Evolutionary conservation across 2,113 vertebrate species (phyloP).

Genomic region (Hippocampus abdominalis): DNA sequence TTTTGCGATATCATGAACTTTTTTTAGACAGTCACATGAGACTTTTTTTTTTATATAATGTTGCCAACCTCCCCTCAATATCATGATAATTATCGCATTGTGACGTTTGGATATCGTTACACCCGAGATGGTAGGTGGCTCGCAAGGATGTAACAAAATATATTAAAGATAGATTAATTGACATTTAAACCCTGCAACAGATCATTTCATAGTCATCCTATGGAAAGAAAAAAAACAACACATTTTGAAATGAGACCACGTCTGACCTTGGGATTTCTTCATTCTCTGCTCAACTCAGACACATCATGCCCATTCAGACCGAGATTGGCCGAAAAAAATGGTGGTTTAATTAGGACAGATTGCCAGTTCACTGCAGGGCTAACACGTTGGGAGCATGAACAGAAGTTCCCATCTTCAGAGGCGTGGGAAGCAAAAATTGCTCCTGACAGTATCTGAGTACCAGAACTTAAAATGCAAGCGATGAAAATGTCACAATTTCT

Average conservation of each 20-base stretch:
- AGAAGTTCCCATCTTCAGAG: background rate
- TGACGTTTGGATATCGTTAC: too few relatives aligned
- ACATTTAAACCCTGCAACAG: too few relatives aligned
- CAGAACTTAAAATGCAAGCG: constrained; percentile 7
- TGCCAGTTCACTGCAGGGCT: background rate
- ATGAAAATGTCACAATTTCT: constrained; percentile 12
- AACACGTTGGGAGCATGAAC: background rate
- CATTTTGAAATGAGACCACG: background rate
- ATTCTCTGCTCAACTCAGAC: background rate
- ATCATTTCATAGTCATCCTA: too few relatives aligned
- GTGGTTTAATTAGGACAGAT: background rate
- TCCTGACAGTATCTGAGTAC: background rate
- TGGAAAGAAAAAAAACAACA: too few relatives aligned
- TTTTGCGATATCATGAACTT: too few relatives aligned
- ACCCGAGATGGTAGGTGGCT: too few relatives aligned
- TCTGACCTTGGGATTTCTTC: background rate
- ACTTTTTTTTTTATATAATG: too few relatives aligned
- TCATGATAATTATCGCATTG: too few relatives aligned
- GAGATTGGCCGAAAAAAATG: background rate
- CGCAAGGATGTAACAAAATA: too few relatives aligned
- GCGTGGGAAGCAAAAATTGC: background rate
- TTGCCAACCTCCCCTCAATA: too few relatives aligned
- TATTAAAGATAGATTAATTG: too few relatives aligned
- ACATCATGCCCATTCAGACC: background rate
- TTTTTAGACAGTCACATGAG: too few relatives aligned